Evolutionary conservation across 2,888 invertebrate genomes (phyloP).

Genomic region (Agrochola macilenta): DNA sequence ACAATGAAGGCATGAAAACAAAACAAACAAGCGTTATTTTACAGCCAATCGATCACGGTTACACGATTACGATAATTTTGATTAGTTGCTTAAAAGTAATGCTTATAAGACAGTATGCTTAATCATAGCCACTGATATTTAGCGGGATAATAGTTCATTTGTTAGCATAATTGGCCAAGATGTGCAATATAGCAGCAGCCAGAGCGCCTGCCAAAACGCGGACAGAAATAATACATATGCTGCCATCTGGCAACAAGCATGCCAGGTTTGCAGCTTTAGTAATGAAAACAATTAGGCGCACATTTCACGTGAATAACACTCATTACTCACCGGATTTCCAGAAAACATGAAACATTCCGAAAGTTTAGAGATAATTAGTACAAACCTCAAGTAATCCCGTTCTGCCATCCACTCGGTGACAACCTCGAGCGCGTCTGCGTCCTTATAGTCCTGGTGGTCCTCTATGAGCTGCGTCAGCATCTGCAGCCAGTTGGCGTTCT

Average conservation of each 20-base stretch:
- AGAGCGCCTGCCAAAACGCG: neutral
- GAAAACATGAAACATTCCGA: neutral
- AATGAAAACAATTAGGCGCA: neutral
- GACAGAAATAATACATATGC: neutral
- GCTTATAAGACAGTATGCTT: neutral
- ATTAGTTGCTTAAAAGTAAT: neutral
- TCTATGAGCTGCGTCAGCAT: constrained; percentile 97
- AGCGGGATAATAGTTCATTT: neutral
- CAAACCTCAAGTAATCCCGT: constrained; percentile 93
- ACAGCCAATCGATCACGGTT: constrained; percentile 64
- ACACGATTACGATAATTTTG: constrained; percentile 23
- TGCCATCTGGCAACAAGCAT: neutral
- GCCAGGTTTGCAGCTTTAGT: neutral
- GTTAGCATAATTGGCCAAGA: neutral
- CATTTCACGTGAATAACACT: neutral
- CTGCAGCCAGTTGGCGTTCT: constrained; percentile 97
- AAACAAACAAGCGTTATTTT: constrained; percentile 77
- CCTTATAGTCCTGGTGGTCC: constrained; percentile 95
- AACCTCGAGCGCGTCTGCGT: constrained; percentile 92
- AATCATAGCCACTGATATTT: constrained; percentile 7
- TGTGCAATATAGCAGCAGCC: neutral
- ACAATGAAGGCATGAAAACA: constrained; percentile 79
- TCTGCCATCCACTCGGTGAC: constrained; percentile 95
- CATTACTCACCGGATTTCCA: constrained; percentile 19
- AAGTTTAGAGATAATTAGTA: neutral